phyloP scores from a whole-genome alignment of 2,113 vertebrate genomes.

The Periophthalmus modestus region DNA sequence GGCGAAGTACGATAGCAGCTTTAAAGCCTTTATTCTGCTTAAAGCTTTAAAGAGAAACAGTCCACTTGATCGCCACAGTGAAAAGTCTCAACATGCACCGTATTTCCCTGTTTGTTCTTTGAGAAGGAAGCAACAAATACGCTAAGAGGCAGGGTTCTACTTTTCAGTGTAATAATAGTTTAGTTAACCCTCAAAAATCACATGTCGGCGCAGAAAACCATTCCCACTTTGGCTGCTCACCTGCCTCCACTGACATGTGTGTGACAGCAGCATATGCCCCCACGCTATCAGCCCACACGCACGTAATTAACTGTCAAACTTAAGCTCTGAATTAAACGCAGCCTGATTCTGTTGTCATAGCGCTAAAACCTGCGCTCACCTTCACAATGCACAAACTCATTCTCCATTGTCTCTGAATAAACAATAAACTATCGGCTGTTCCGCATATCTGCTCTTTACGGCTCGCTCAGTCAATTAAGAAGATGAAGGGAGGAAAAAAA shows the following conservation, averaged over 20 bases:
- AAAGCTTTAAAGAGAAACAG: no score
- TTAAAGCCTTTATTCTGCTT: no score
- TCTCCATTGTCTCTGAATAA: slow-evolving; percentile 69
- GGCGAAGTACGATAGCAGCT: no score
- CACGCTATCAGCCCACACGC: slow-evolving; percentile 36
- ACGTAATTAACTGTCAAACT: slow-evolving; percentile 68
- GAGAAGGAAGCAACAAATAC: not conserved
- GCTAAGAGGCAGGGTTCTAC: not conserved
- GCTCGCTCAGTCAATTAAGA: slow-evolving; percentile 74
- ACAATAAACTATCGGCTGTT: slow-evolving; percentile 71
- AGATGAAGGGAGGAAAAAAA: slow-evolving; percentile 51
- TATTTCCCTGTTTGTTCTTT: no score
- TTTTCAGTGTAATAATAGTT: not conserved
- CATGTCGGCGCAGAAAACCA: not conserved
- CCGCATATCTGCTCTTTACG: slow-evolving; percentile 71
- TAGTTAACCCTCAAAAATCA: not conserved
- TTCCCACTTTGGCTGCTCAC: not conserved
- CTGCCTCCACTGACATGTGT: slow-evolving; percentile 21
- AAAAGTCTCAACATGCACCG: no score
- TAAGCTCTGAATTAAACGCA: slow-evolving; percentile 43
- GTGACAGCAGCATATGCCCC: not conserved
- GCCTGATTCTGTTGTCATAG: slow-evolving; percentile 49
- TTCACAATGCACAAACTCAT: slow-evolving; percentile 42
- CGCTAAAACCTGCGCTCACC: slow-evolving; percentile 53
- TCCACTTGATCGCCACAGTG: no score